Conservation (phyloP, 2,888 invertebrate genomes). For the Harmothoe impar region DNA sequence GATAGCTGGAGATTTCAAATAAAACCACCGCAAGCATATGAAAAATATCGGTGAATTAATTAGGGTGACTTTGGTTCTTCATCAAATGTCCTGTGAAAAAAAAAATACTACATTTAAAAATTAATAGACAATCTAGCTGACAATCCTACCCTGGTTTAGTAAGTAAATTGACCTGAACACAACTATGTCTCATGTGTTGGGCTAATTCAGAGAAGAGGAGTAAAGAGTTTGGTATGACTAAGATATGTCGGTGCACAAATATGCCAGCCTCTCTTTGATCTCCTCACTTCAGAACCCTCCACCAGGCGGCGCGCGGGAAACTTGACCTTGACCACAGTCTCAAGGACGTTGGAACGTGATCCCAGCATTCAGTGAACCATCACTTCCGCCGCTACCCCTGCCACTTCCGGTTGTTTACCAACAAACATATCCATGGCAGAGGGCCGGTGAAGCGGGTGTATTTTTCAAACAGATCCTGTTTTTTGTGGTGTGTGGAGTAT, state of each 20-base stretch:
- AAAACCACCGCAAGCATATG: too few species aligned
- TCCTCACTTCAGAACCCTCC: constrained; percentile 1
- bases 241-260: neutral
- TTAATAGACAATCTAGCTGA: neutral
- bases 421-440: constrained; percentile 25
- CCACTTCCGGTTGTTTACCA: constrained; percentile 27
- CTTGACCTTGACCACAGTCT: constrained; percentile 10
- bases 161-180: too few species aligned
- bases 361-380: neutral
- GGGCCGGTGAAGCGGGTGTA: neutral
- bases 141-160: too few species aligned
- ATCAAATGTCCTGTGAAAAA: too few species aligned
- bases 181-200: too few species aligned
- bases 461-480: constrained; percentile 9
- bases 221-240: neutral
- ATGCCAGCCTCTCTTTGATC: constrained; percentile 9
- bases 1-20: too few species aligned
- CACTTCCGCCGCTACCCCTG: constrained; percentile 3
- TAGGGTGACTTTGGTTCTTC: too few species aligned
- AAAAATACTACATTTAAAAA: too few species aligned
- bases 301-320: neutral
- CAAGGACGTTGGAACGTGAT: constrained; percentile 35
- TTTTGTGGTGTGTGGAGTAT: neutral
- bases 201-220: neutral
- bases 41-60: too few species aligned